phyloP scores from a whole-genome alignment of 2,888 invertebrate species.

The Hyalella azteca region DNA sequence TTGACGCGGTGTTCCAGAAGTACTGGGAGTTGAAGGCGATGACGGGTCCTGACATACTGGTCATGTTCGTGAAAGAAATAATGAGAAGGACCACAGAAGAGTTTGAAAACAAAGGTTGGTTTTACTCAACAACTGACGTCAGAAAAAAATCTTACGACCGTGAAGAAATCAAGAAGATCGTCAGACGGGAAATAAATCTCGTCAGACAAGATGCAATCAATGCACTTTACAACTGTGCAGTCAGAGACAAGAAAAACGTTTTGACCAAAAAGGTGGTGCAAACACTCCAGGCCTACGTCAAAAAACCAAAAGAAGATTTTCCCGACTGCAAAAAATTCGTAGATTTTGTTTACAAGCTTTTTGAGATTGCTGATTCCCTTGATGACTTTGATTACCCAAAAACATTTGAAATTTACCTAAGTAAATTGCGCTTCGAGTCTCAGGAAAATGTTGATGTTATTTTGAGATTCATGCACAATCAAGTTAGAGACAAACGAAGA shows the following conservation, averaged over 20 bases:
- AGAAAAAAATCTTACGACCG: not conserved
- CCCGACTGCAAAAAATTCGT: not conserved
- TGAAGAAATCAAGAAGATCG: not conserved
- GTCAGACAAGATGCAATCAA: not conserved
- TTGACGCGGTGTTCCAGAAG: not conserved
- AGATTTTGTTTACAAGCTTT: not conserved
- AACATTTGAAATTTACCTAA: not conserved
- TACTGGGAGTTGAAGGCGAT: not conserved
- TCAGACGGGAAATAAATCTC: not conserved
- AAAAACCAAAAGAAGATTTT: not conserved
- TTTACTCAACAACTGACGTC: not conserved
- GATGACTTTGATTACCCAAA: not conserved
- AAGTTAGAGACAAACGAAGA: not conserved
- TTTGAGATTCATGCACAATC: not conserved
- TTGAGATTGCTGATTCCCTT: not conserved
- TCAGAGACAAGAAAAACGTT: not conserved
- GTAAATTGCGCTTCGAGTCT: not conserved
- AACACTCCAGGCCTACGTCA: not conserved
- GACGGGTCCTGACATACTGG: not conserved
- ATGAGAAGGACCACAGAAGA: not conserved
- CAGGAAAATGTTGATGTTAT: not conserved
- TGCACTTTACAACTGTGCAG: slow-evolving; percentile 12
- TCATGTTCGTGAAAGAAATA: not conserved
- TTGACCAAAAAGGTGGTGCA: not conserved
- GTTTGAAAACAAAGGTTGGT: not conserved